Conservation (phyloP, 2,888 invertebrate species). For the Patella depressa region DNA sequence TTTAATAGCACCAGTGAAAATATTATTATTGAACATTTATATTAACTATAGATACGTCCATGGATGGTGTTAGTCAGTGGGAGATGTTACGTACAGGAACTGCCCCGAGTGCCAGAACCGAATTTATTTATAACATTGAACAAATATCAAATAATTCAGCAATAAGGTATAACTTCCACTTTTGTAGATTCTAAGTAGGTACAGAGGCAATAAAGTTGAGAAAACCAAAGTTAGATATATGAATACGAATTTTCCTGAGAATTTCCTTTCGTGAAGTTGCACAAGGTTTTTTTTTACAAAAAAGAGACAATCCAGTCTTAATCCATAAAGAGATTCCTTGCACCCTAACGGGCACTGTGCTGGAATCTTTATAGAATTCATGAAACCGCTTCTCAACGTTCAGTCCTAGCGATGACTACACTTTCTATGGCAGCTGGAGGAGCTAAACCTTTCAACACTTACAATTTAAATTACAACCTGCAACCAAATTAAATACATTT, state of each 20-base stretch:
- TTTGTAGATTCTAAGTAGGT: not conserved
- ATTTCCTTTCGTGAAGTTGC: not conserved
- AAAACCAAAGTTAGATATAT: not conserved
- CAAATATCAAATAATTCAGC: conserved; percentile 43
- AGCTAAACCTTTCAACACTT: no score
- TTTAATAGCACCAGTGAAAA: not conserved
- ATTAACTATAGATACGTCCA: conserved; percentile 32
- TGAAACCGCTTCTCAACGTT: no score
- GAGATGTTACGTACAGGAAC: conserved; percentile 34
- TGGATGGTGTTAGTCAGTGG: conserved; percentile 54
- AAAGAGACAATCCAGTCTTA: no score
- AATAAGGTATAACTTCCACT: conserved; percentile 30
- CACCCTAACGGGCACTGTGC: no score
- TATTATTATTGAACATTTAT: not conserved
- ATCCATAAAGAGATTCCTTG: no score
- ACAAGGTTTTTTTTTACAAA: no score
- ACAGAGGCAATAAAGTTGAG: no score
- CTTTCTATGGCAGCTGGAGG: no score
- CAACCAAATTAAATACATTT: no score
- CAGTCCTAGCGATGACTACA: no score
- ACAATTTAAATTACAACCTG: no score
- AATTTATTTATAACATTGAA: conserved; percentile 56
- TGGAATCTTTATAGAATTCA: no score
- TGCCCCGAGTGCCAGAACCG: conserved; percentile 41
- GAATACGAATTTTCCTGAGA: not conserved